A percentile compares a stretch with the other conserved stretches of the same genome.
These are phyloP conservation scores for Fopius arisanus DNA, from an alignment of 1,140 invertebrate genomes.

Conservation along the genomic window DNA sequence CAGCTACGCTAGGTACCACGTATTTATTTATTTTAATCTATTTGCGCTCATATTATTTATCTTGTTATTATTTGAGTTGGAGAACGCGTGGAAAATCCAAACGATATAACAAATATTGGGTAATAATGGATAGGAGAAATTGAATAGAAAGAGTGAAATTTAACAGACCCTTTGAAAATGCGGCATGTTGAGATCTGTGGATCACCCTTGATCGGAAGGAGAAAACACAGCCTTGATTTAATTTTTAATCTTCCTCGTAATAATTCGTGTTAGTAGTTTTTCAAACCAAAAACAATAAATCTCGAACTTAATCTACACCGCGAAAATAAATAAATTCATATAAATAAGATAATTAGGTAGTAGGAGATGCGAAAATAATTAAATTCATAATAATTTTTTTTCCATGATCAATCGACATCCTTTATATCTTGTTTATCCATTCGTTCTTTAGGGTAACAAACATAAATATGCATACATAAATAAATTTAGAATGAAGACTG, in stretches of 20 bases:
- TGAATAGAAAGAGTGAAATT: not conserved
- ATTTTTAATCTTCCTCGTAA: slow-evolving; percentile 7
- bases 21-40: not conserved
- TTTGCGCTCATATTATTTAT: not conserved
- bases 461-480: slow-evolving; percentile 18
- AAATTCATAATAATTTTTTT: slow-evolving; percentile 11
- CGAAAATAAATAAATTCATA: slow-evolving; percentile 27
- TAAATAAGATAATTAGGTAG: slow-evolving; percentile 17
- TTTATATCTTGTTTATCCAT: not conserved
- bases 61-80: not conserved
- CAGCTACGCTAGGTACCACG: slow-evolving; percentile 41
- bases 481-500: not conserved
- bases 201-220: slow-evolving; percentile 22
- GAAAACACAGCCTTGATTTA: slow-evolving; percentile 30
- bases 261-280: not conserved
- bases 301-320: slow-evolving; percentile 2
- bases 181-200: slow-evolving; percentile 34
- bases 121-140: not conserved
- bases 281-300: slow-evolving; percentile 5
- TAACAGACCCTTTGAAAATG: slow-evolving; percentile 10
- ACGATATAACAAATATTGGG: not conserved
- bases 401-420: not conserved
- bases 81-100: not conserved
- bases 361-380: slow-evolving; percentile 7
- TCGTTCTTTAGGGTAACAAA: slow-evolving; percentile 11